Base-by-base conservation (phyloP, 1,140 invertebrate genomes). In the Drosophila navojoa region DNA sequence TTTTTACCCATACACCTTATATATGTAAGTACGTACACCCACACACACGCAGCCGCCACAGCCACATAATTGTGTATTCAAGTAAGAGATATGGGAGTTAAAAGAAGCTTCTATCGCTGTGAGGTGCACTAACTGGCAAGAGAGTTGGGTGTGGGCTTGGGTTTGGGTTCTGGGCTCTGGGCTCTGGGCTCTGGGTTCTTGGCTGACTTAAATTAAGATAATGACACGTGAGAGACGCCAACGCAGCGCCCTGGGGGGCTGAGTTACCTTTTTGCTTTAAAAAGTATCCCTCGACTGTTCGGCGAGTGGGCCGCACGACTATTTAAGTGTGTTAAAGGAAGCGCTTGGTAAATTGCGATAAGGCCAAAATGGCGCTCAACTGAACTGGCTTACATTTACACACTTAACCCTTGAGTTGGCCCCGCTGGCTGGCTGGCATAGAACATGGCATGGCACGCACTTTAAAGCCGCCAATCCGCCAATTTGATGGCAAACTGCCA, bases 61-160 rank as follows among this genome's bases (percentile, higher is more conserved):
- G 44, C 81, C 81, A 69, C 81, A 76, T 81, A 86, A 86, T 86
- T 86, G 82, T 86, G 82, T 87, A 79, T 87, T 87, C 82, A 86
- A 87, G 82, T 82, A 87, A 79, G 71, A 86, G 82, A 86, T 86
- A 86, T 86, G 82, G 61, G 52, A 86, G 50, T 61, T 81, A 61
- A 86, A 87, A 86, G 81, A 75, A 87, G 71, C 82, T 86, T 86
- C 78, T 60, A 87, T 86, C 67, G 60, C 35, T 22, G 49, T 3
- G n/a, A 25, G 22, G 11, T 49, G 19, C 19, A 49, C 22, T 22
- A 49, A 19, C 47, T n/a, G 58, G 22, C 40, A 44, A 9, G 40
- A 4, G 42, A 53, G 27, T 40, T 40, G 1, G 53, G 35, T 22
- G 2, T 22, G 19, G 19, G 29, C 15, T 54, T 16, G 35, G 29